Percentiles rank a stretch among this genome's conserved stretches.
These are phyloP conservation scores for Tetragonula carbonaria DNA, from an alignment of 2,888 invertebrate genomes.

Conservation along the genomic window DNA sequence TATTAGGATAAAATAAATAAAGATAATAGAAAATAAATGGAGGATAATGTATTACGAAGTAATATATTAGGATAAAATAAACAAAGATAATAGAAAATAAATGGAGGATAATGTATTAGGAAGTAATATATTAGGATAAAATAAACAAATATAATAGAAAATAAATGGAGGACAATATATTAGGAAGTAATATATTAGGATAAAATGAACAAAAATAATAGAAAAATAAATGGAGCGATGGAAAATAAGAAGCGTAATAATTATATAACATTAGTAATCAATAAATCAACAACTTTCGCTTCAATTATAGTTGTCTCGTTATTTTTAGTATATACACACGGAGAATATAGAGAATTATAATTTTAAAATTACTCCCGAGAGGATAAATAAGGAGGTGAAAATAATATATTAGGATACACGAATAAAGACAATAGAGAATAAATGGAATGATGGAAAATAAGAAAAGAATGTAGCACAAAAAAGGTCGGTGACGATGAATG, in stretches of 20 bases:
- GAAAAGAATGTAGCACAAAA: not conserved
- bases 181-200: too few relatives aligned
- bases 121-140: too few relatives aligned
- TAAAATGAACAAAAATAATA: too few relatives aligned
- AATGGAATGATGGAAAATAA: too few relatives aligned
- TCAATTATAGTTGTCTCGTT: not conserved
- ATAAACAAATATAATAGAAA: too few relatives aligned
- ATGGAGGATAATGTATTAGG: too few relatives aligned
- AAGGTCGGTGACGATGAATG: not conserved
- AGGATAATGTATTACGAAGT: too few relatives aligned
- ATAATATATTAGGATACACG: not conserved
- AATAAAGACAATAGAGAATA: not conserved
- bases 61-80: too few relatives aligned
- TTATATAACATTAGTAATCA: not conserved
- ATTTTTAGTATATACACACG: not conserved
- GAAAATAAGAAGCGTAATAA: not conserved
- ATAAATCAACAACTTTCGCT: not conserved
- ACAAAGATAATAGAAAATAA: too few relatives aligned
- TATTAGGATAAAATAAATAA: not conserved
- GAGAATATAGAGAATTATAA: not conserved
- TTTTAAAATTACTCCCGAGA: not conserved
- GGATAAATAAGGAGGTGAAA: not conserved
- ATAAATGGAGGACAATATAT: too few relatives aligned
- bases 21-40: too few relatives aligned
- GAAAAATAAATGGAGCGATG: not conserved